Base-by-base conservation (phyloP, 2,113 vertebrate genomes). In the Cariama cristata region DNA sequence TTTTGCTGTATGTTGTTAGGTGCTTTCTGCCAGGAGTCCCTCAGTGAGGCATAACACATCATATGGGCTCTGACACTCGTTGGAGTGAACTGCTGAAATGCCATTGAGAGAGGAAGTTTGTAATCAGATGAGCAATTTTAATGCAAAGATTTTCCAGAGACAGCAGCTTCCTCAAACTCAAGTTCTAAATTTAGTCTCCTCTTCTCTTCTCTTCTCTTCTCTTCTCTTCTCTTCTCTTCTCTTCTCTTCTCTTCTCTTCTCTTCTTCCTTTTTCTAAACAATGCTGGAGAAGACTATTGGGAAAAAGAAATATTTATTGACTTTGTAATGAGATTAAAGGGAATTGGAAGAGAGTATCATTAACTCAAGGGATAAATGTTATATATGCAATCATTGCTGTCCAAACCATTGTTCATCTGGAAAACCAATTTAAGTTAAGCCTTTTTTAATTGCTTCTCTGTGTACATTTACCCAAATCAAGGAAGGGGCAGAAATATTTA, bases 401-500 rank as follows among this genome's bases (percentile, higher is more conserved):
- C 83, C 93, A 97, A 97, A 94, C 91, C 14, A 87, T 96, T 96
- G 93, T 97, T 98, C 96, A 93, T 94, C 93, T 94, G 86, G 93
- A 97, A 97, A 98, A 96, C 90, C 97, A 97, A 98, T 98, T 98
- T 96, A 97, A 94, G 79, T 93, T 98, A 97, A 98, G 96, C 96
- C 97, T 86, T 94, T 97, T 98, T 97, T 94, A 98, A 98, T 97
- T 97, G 96, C 96, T 96, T 96, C 88, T 96, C 74, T 98, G 88
- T 97, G 96, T 97, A 97, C 90, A 88, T 97, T 97, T 96, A 94
- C 95, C 90, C 86, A 96, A 97, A 95, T 93, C 88, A 97, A 92
- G 86, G 40, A 95, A 81, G 80, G 80, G 74, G 77, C n/a, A 93
- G 91, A 95, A 93, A 91, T 92, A 96, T 95, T 97, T 97, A 80